Base-by-base conservation (phyloP, 1,140 invertebrate genomes). In the Calycopis cecrops region DNA sequence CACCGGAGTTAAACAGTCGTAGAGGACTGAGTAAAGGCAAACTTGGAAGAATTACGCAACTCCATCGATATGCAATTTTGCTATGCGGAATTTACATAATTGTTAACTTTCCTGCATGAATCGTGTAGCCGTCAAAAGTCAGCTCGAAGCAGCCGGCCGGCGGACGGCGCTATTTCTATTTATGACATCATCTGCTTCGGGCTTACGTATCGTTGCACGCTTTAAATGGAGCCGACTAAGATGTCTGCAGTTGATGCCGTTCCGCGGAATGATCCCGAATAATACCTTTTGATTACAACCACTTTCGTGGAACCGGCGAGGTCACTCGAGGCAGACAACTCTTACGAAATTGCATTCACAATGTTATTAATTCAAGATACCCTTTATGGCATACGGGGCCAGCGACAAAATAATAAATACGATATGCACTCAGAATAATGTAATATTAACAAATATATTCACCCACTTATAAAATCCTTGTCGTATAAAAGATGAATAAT, bases 121-220 rank as follows among this genome's bases (percentile, higher is more conserved):
- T 64, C 56, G 63, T 67, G 40, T 44, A 16, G 12, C 40, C 40
- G 52, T 59, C 21, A 28, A 6, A 28, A 28, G 21, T 28, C 21
- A 28, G 21, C 21, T 65, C 69, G 63, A 70, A 68, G 63, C 69
- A 61, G 70, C 67, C 68, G 76, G 65, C 69, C 68, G 76, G 65
- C 68, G 76, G 65, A 68, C 68, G 76, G 65, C 68, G 79, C 82
- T 87, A 87, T 87, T 87, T 87, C 85, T 86, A 86, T 86, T 81
- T 84, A 85, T 87, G 85, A 87, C 85, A 86, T 87, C 85, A 87
- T 85, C 76, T 70, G 74, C 75, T 73, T 77, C 77, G 76, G 80
- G 76, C 79, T 85, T 85, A 81, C 84, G 84, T 87, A 85, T 76
- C 84, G 84, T 71, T 80, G 81, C 79, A 83, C 79, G 80, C 84